A percentile compares a stretch with the other conserved stretches of the same genome.
These are phyloP conservation scores for Heliocidaris erythrogramma DNA, from an alignment of 35 echinoderm and acorn worm species.

Conservation along the genomic window DNA sequence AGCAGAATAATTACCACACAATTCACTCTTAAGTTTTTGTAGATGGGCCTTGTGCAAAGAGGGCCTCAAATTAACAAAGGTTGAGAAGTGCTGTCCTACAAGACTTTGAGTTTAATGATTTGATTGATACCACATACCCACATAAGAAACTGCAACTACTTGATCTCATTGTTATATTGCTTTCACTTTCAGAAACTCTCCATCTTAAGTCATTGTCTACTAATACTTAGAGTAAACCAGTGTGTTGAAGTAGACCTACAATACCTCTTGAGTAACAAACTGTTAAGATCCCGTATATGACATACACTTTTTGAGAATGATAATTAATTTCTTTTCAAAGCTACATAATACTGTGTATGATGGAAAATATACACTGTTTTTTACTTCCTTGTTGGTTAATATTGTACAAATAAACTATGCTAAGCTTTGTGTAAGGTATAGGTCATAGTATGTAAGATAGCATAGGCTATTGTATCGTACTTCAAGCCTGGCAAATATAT, in stretches of 20 bases:
- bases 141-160: not conserved
- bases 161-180: not conserved
- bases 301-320: not conserved
- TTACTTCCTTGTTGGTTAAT: not conserved
- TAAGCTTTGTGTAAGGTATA: not conserved
- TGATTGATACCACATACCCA: not conserved
- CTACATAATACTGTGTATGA: not conserved
- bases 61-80: too few species aligned
- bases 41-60: too few species aligned
- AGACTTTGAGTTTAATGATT: too few species aligned
- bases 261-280: not conserved
- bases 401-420: not conserved
- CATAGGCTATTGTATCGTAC: not conserved
- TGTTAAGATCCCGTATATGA: not conserved
- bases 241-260: not conserved
- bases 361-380: not conserved
- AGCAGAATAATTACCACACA: too few species aligned
- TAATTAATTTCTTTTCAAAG: not conserved
- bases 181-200: not conserved
- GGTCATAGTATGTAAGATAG: not conserved
- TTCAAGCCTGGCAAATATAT: not conserved
- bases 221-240: not conserved
- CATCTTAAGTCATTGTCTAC: not conserved
- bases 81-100: too few species aligned
- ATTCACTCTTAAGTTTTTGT: too few species aligned